These are phyloP conservation scores for Trichomycterus rosablanca DNA, from an alignment of 2,113 vertebrate genomes.

Conservation along the genomic window DNA sequence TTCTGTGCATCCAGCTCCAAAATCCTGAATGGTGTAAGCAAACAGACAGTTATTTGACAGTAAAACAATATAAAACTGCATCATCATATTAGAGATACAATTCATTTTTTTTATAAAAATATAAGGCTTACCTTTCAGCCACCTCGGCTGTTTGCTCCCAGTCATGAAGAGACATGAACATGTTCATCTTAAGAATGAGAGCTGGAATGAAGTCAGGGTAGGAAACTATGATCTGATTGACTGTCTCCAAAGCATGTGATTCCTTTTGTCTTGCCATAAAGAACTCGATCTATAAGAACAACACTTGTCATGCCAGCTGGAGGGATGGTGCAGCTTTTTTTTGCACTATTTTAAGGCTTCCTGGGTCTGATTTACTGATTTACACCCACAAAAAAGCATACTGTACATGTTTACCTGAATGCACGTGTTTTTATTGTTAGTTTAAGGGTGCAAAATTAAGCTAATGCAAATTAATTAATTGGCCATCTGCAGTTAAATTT, in stretches of 20 bases:
- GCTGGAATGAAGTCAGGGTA: conserved; percentile 61
- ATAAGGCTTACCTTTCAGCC: conserved; percentile 24
- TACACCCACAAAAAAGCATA: no score
- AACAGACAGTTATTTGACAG: no score
- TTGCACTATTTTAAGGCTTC: no score
- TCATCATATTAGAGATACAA: background rate
- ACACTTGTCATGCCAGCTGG: no score
- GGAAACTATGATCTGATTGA: conserved; percentile 57
- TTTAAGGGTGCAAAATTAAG: no score
- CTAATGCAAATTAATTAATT: no score
- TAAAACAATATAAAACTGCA: no score
- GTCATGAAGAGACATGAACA: conserved; percentile 64
- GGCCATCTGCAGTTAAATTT: no score
- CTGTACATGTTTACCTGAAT: no score
- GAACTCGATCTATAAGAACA: conserved; percentile 56
- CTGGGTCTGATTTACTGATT: no score
- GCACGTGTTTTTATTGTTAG: no score
- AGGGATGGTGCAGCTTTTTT: no score
- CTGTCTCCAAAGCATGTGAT: conserved; percentile 56
- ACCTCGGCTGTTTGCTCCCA: conserved; percentile 69
- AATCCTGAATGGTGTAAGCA: conserved; percentile 53
- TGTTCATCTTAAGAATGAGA: conserved; percentile 64
- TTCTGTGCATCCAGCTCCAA: conserved; percentile 60
- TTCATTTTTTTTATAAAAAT: background rate
- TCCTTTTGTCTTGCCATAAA: conserved; percentile 67